phyloP scores from a whole-genome alignment of 2,888 invertebrate species.

The Stenurella melanura region DNA sequence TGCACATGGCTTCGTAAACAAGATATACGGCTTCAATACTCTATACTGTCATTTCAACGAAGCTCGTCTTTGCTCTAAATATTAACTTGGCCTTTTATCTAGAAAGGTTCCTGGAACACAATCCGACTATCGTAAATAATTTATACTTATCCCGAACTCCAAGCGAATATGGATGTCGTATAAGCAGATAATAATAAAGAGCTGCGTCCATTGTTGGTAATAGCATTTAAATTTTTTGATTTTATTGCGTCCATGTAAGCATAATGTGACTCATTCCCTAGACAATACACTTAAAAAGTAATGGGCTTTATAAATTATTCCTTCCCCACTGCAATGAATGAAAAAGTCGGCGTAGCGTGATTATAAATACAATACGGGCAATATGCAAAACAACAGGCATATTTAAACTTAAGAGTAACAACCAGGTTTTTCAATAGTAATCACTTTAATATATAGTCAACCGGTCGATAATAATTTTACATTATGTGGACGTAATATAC shows the following conservation, averaged over 20 bases:
- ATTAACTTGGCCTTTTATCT: not conserved
- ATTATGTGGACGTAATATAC: not conserved
- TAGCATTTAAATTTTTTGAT: not conserved
- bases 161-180: not conserved
- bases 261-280: not conserved
- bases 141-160: not conserved
- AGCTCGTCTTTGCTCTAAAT: not conserved
- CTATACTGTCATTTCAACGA: not conserved
- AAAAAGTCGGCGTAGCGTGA: not conserved
- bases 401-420: not conserved
- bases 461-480: not conserved
- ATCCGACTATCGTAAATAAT: not conserved
- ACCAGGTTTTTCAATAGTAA: not conserved
- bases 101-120: not conserved
- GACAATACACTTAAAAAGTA: conserved; percentile 1
- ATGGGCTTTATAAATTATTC: not conserved
- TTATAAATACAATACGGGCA: not conserved
- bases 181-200: conserved; percentile 3
- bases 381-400: not conserved
- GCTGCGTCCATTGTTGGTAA: not conserved
- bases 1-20: not conserved
- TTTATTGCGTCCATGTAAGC: not conserved
- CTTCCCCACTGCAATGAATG: not conserved
- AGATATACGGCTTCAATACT: not conserved
- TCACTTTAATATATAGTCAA: not conserved